Percentiles rank a stretch among this genome's conserved stretches.
These are phyloP conservation scores for Peucedramus taeniatus DNA, from an alignment of 2,113 vertebrate species.

Conservation along the genomic window DNA sequence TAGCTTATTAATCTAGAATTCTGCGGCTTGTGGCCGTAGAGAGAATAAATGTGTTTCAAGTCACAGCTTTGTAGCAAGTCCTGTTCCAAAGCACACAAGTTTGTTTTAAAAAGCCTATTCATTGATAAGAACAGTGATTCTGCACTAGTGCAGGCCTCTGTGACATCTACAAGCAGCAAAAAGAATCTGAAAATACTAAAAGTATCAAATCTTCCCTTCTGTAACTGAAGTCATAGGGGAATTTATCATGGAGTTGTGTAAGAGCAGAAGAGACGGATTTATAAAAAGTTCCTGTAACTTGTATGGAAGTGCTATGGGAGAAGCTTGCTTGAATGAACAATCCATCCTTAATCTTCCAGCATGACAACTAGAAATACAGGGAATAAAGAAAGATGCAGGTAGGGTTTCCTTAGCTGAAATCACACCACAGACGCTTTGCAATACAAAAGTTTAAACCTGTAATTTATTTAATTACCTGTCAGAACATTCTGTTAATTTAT, in stretches of 20 bases:
- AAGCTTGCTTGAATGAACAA: neutral
- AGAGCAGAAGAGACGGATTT: neutral
- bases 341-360: neutral
- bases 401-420: neutral
- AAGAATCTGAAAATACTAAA: neutral
- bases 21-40: neutral
- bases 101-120: neutral
- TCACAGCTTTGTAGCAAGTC: neutral
- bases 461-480: neutral
- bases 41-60: neutral
- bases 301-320: neutral
- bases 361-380: neutral
- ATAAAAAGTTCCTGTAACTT: neutral
- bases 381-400: neutral
- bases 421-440: neutral
- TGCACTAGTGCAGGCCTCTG: neutral
- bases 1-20: neutral
- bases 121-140: neutral
- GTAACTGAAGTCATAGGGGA: neutral
- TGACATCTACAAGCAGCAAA: neutral
- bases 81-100: neutral
- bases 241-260: neutral
- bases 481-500: neutral
- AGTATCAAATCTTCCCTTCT: neutral
- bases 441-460: neutral